phyloP scores from a whole-genome alignment of 1,140 invertebrate genomes.

The Listronotus oregonensis region DNA sequence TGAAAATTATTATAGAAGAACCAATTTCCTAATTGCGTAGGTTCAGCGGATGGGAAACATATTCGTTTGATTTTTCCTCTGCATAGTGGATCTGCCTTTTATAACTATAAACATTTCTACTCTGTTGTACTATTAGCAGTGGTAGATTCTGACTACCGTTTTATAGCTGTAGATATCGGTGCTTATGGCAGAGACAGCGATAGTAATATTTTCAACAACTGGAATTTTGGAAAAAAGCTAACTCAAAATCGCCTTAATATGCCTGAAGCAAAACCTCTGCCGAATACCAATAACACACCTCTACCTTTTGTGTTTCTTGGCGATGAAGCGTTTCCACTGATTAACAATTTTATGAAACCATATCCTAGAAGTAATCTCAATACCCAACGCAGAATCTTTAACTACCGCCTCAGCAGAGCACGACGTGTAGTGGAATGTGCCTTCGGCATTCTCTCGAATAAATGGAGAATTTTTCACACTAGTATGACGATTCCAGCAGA shows the following conservation, averaged over 20 bases:
- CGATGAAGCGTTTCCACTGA: no score
- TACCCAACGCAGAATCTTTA: slow-evolving; percentile 1
- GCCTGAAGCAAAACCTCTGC: slow-evolving; percentile 7
- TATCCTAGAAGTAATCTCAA: slow-evolving; percentile 3
- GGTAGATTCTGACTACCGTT: slow-evolving; percentile 16
- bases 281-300: slow-evolving; percentile 21
- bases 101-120: no score
- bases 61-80: slow-evolving; percentile 38
- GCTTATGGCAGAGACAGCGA: slow-evolving; percentile 26
- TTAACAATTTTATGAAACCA: no score
- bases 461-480: slow-evolving; percentile 6
- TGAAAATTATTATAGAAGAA: slow-evolving; percentile 10
- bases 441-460: no score
- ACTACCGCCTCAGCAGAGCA: slow-evolving; percentile 8
- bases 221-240: slow-evolving; percentile 15
- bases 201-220: slow-evolving; percentile 27
- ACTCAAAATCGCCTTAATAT: slow-evolving; percentile 17
- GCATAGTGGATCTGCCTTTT: slow-evolving; percentile 42
- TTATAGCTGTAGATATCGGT: slow-evolving; percentile 29
- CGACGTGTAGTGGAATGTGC: slow-evolving; percentile 11
- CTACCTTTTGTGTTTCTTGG: slow-evolving; percentile 27
- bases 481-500: not conserved
- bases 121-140: slow-evolving; percentile 35
- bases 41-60: slow-evolving; percentile 5
- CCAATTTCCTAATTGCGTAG: slow-evolving; percentile 3